A percentile compares a stretch with the other conserved stretches of the same genome.
phyloP scores from a whole-genome alignment of 2,888 invertebrate species.

The Cosmia pyralina region DNA sequence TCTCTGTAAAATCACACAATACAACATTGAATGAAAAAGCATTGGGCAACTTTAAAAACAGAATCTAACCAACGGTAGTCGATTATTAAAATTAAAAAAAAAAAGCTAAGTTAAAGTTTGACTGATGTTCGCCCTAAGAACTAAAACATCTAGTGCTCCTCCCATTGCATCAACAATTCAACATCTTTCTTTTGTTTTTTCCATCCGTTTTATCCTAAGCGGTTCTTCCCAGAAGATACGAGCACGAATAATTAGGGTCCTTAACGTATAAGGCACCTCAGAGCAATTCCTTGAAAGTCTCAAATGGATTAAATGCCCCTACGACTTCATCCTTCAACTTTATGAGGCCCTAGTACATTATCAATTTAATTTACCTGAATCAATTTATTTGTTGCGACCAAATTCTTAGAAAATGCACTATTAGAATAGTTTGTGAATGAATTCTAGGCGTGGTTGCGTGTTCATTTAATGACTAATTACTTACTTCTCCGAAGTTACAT shows the following conservation, averaged over 20 bases:
- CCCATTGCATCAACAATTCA: slow-evolving; percentile 1
- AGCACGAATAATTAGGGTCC: slow-evolving; percentile 35
- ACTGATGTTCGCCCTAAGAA: slow-evolving; percentile 25
- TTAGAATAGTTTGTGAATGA: slow-evolving; percentile 32
- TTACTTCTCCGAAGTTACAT: slow-evolving; percentile 50
- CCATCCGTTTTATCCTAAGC: slow-evolving; percentile 23
- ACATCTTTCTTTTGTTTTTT: slow-evolving; percentile 28
- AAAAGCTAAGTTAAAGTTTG: slow-evolving; percentile 6
- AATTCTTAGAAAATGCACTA: slow-evolving; percentile 44
- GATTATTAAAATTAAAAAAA: not conserved
- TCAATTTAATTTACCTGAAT: slow-evolving; percentile 24
- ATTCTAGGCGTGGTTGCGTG: slow-evolving; percentile 34
- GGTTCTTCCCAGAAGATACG: slow-evolving; percentile 43
- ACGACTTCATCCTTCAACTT: slow-evolving; percentile 19
- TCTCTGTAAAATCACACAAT: not conserved
- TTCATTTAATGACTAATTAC: slow-evolving; percentile 53
- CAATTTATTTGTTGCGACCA: slow-evolving; percentile 9
- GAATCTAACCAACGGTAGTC: not conserved
- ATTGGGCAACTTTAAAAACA: not conserved
- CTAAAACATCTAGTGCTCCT: slow-evolving; percentile 9
- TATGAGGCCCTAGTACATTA: slow-evolving; percentile 49
- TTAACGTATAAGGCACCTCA: slow-evolving; percentile 23
- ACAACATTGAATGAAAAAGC: not conserved
- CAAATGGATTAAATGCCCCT: slow-evolving; percentile 11
- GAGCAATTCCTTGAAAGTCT: slow-evolving; percentile 31